Base-by-base conservation (phyloP, 2,113 vertebrate genomes). In the Pithys albifrons region DNA sequence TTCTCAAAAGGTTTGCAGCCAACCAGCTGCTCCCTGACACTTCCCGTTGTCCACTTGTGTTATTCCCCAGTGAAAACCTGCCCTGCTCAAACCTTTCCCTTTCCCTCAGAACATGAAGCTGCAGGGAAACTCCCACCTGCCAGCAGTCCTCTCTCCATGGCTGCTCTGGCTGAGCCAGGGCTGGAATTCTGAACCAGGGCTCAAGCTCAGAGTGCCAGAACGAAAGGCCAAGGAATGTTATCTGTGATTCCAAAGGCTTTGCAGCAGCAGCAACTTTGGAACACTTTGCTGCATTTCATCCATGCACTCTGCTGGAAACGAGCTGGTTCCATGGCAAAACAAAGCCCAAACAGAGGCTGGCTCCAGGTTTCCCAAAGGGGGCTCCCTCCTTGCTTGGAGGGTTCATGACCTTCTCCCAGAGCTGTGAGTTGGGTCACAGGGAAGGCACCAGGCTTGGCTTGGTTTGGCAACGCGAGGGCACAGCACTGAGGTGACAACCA, bases 231-330 rank as follows among this genome's bases (percentile, higher is more conserved):
- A 73, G 59, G 65, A 77, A 84, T 6, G 35, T 51, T 71, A 75
- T 28, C 77, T 64, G 57, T 86, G 65, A 75, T 81, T 85, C 87
- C 84, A 71, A 85, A 64, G 65, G 77, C 58, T 95, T 95, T 89
- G 75, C 72, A 73, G 79, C 69, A 74, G 43, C 25, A 74, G 43
- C 25, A 87, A 31, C 45, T 90, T 76, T 3, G 0, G 41, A 89
- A 33, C 23, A 29, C 35, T 84, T 77, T 93, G 69, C 61, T 43
- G 43, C 43, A 25, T 78, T 91, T 43, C 65, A 37, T 31, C 31
- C 45, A 13, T 9, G 46, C 5, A 1, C 24, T 14, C 49, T 33
- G 45, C 29, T 76, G 78, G 73, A 74, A 89, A 41, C 20, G 33
- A 61, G 59, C 25, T 29, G 19, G 41, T 72, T 84, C 74, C 10